Evolutionary conservation across 2,113 vertebrate species (phyloP).

Genomic region (Protomyctophum bolini): DNA sequence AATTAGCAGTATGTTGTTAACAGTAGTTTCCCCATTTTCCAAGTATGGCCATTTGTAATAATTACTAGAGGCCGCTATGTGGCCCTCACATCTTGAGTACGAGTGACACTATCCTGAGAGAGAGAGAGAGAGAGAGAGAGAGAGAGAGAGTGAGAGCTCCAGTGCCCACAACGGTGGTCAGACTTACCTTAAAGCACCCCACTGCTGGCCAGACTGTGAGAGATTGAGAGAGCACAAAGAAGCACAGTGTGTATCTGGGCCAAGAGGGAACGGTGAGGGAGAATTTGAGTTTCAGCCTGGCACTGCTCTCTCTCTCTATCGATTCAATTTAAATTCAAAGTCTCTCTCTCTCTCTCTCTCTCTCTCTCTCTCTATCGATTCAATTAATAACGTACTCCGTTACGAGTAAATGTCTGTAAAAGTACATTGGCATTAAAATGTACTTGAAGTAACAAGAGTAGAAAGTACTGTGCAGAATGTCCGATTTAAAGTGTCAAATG

Average conservation of each 20-base stretch:
- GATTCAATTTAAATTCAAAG: no score
- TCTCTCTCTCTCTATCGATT: not conserved
- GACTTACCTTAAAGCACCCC: conserved; percentile 70
- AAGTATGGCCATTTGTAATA: no score
- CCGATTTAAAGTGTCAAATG: no score
- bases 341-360: not conserved
- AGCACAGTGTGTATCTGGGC: conserved; percentile 68
- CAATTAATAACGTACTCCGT: no score
- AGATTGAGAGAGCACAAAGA: conserved; percentile 55
- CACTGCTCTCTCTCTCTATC: conserved; percentile 32
- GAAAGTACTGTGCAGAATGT: no score
- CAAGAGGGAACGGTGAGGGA: conserved; percentile 58
- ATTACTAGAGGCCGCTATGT: no score
- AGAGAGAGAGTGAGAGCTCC: conserved; percentile 25
- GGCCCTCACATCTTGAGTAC: no score
- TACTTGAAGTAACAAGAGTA: no score
- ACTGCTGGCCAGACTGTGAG: conserved; percentile 57
- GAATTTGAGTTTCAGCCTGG: conserved; percentile 63
- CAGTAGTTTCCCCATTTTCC: no score
- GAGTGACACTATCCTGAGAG: not conserved
- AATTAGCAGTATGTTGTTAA: no score
- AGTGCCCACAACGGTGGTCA: conserved; percentile 36
- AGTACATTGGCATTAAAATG: no score
- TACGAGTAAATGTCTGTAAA: no score
- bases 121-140: conserved; percentile 13